Evolutionary conservation across 2,113 vertebrate genomes (phyloP), one percentile per base, ranked within the genome.

Genomic region (Misgurnus mizolepis): DNA sequence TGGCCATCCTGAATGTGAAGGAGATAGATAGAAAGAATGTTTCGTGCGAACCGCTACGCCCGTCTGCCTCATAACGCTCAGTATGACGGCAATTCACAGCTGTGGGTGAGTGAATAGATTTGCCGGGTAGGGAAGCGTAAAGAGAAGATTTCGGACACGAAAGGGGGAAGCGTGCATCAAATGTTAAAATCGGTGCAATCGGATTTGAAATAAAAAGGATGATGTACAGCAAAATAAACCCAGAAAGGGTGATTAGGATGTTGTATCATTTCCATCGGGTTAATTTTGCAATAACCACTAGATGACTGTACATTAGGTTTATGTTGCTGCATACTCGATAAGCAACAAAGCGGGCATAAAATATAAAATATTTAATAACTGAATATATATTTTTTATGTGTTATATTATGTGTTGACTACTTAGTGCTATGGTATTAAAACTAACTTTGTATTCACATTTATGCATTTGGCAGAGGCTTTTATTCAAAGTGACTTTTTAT

Each of bases 31-130:
- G 56, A 74, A 56, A 39, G 6, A 27, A 74, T 65, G 75, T 77
- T 77, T 67, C 17, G 62, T 55, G 75, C 49, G 11, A 66, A 77
- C 27, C 40, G 43, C 72, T 49, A 62, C 15, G 75, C 47, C 47
- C 53, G 75, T 47, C 62, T 77, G 62, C 61, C 75, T 41, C 61
- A 41, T 76, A 76, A 66, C 47, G 34, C 75, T 66, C 62, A 41
- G 75, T 77, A 55, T 66, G 75, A 41, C 9, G 34, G 22, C 60
- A 64, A 64, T 47, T 64, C 73, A 5, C 73, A 77, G 75, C 62
- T 65, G 75, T 77, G 75, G 75, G 75, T 66, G 61, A 66, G 45
- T 53, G 62, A 66, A 77, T 77, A 47, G 62, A 77, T 77, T 77
- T 77, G 74, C 61, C 22, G 4, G 43, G 43, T 49, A 62, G 43